A percentile compares a stretch with the other conserved stretches of the same genome.
Conservation (phyloP, 2,797 vertebrate species). For the Carapus acus region DNA sequence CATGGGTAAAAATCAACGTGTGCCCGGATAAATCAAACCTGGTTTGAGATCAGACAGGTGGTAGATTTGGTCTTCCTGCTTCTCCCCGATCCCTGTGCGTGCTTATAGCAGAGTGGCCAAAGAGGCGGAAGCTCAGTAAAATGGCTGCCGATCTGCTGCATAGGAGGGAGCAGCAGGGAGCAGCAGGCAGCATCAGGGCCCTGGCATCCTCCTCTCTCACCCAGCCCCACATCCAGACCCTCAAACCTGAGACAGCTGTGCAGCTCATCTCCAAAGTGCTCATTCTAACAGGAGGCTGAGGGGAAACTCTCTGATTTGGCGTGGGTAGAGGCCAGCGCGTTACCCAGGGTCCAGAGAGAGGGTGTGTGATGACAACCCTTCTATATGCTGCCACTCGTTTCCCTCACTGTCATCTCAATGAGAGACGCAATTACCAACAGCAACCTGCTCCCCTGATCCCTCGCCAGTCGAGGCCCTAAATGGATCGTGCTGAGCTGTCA, state of each 20-base stretch:
- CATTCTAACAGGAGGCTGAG: no score
- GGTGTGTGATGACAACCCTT: no score
- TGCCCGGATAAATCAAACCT: slow-evolving; percentile 52
- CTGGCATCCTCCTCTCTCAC: no score
- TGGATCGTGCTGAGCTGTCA: slow-evolving; percentile 60
- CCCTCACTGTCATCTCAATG: slow-evolving; percentile 15
- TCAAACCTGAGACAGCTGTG: slow-evolving; percentile 36
- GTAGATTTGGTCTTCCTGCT: slow-evolving; percentile 48
- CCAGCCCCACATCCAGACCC: no score
- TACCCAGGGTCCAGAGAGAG: no score
- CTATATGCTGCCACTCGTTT: no score
- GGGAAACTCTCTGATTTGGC: slow-evolving; percentile 21
- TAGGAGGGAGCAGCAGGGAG: slow-evolving; percentile 60
- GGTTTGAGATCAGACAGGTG: slow-evolving; percentile 43
- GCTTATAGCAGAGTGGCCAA: slow-evolving; percentile 60
- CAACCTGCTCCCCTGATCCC: slow-evolving; percentile 29
- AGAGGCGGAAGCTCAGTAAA: slow-evolving; percentile 69
- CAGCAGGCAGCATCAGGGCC: slow-evolving; percentile 45
- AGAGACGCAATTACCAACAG: slow-evolving; percentile 33
- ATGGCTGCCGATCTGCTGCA: slow-evolving; percentile 69
- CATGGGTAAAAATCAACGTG: slow-evolving; percentile 22
- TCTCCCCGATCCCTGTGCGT: slow-evolving; percentile 55
- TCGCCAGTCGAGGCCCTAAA: slow-evolving; percentile 56
- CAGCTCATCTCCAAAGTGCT: no score
- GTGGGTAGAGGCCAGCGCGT: slow-evolving; percentile 4